Evolutionary conservation across 2,113 vertebrate species (phyloP).

Genomic region (Urocitellus parryii): DNA sequence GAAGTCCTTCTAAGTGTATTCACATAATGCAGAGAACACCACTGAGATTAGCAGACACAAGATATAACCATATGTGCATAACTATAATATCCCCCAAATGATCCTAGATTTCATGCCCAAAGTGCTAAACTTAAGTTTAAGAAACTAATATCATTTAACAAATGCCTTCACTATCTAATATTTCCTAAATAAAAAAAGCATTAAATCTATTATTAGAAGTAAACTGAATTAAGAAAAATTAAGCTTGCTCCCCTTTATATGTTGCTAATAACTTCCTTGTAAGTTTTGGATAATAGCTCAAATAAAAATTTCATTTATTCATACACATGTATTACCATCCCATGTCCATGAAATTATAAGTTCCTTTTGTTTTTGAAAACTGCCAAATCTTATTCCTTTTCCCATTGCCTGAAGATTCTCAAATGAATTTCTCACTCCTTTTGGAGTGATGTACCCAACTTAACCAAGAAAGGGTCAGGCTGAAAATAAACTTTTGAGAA

Average conservation of each 20-base stretch:
- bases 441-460: not conserved
- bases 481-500: not conserved
- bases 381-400: conserved; percentile 44
- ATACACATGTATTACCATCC: not conserved
- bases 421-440: conserved; percentile 31
- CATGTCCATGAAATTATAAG: not conserved
- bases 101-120: not conserved
- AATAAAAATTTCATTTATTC: conserved; percentile 2
- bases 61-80: not conserved
- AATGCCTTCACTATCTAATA: not conserved
- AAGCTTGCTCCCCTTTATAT: not conserved
- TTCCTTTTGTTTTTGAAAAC: conserved; percentile 11
- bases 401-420: conserved; percentile 3
- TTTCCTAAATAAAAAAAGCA: not conserved
- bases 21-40: not conserved
- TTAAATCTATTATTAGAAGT: conserved; percentile 27
- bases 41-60: not conserved
- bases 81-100: not conserved
- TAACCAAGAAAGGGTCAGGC: not conserved
- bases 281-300: conserved; percentile 10
- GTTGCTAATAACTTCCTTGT: conserved; percentile 21
- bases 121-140: conserved; percentile 31
- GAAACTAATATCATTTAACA: conserved; percentile 14
- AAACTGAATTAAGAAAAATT: not conserved
- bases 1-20: not conserved